Conservation (phyloP, 2,888 invertebrate species). For the Cryptosula pallasiana region DNA sequence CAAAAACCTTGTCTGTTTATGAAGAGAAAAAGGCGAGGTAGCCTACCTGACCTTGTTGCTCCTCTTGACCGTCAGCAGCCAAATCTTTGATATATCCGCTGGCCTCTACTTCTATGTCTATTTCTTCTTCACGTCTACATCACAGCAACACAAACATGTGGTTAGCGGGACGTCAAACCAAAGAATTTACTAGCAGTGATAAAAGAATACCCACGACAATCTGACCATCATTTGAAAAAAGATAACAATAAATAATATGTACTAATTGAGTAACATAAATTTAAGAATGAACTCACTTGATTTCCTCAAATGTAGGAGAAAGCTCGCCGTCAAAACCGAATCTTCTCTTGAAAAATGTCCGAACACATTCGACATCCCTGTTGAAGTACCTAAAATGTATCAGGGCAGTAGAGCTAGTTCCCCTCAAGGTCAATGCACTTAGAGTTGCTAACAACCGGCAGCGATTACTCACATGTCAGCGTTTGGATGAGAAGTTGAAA, state of each 20-base stretch:
- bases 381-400: constrained; percentile 71
- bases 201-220: too few relatives aligned
- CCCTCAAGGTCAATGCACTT: constrained; percentile 23
- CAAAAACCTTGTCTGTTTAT: too few relatives aligned
- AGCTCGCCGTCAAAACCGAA: constrained; percentile 80
- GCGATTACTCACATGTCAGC: constrained; percentile 65
- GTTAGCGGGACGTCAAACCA: too few relatives aligned
- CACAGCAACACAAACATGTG: neutral
- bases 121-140: constrained; percentile 66
- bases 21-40: neutral
- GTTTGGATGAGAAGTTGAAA: constrained; percentile 85
- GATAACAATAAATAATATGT: too few relatives aligned
- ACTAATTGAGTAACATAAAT: too few relatives aligned
- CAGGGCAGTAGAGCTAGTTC: constrained; percentile 22
- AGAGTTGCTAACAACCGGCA: neutral
- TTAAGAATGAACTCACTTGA: constrained; percentile 43
- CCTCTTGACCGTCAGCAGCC: neutral
- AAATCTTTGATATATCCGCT: constrained; percentile 74
- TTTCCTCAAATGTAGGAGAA: constrained; percentile 53
- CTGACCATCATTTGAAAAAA: too few relatives aligned
- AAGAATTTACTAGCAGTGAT: too few relatives aligned
- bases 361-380: constrained; percentile 86
- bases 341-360: constrained; percentile 81
- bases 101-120: constrained; percentile 85
- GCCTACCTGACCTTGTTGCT: neutral